Evolutionary conservation across 2,113 vertebrate species (phyloP), one percentile per base, ranked within the genome.

Genomic region (Turdus rufiventris): DNA sequence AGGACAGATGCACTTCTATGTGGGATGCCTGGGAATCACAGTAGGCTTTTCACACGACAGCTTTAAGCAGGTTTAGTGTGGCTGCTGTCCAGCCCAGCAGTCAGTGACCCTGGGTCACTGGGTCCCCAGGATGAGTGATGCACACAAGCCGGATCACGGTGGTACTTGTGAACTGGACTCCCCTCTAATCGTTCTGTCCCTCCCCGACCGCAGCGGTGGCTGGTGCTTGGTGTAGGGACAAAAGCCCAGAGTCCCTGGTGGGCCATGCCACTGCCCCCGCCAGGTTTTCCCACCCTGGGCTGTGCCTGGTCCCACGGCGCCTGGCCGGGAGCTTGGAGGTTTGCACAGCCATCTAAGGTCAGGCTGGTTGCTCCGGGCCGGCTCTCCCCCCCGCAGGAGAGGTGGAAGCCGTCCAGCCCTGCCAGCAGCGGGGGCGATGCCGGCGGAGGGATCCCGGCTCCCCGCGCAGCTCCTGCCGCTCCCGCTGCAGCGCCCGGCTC

Each of bases 301-400:
- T 74, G 57, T 26, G 33, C 48, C 47, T 18, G 34, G n/a, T 16
- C 38, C 43, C 77, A 25, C 18, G 12, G 63, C 2, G 6, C 36
- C 34, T 13, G 33, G 29, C 50, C 0, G 3, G 70, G 14, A 87
- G 54, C 58, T 53, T 6, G 67, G 25, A 70, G 85, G 43, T 28
- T 97, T 96, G 88, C 85, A 91, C 96, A 95, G 96, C 98, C 98
- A 94, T 98, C 94, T 98, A 98, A 62, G 97, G 98, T 95, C 98
- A 98, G 96, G 83, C 53, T 33, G 58, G 11, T 16, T 60, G 47
- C 70, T 5, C 5, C 2, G 5, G 25, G 28, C 72, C 5, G 1
- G 43, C 84, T 61, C 76, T 10, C 73, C 82, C 87, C 87, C 68
- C 66, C 29, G 88, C 94, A 75, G 60, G 63, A 76, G 87, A 77